Base-by-base conservation (phyloP, 2,888 invertebrate species). In the Rhodophaea formosa region DNA sequence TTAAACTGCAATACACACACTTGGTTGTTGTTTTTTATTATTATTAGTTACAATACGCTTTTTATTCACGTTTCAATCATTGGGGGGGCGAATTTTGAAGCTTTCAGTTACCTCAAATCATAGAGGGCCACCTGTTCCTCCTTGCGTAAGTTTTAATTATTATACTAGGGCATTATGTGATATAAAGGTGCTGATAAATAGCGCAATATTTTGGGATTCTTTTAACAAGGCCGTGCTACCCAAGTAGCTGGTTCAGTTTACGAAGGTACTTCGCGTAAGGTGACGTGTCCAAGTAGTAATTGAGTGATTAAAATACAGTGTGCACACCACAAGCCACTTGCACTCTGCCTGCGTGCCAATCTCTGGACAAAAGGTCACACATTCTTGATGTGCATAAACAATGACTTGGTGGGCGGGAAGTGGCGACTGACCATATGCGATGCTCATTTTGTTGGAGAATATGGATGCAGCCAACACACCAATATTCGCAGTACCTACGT, bases 351-450 rank as follows among this genome's bases (percentile, higher is more conserved):
- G 46, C 46, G 23, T 17, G 35, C 30, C 49, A 32, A 47, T 49
- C 49, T 32, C 32, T 39, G 51, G 35, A 51, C 51, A 42, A 43
- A 53, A 53, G 53, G 53, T 53, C 43, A 51, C 49, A 14, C 53
- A 53, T 53, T 35, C 16, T 16, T 12, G 35, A 35, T 51, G 39
- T 14, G 42, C 23, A 15, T 53, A 29, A 43, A 43, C 53, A 53
- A 53, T 53, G 42, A 32, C 32, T 10, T 39, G 15, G 51, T 51
- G 51, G 51, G 51, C 51, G 51, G 51, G 17, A 51, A 51, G 3
- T 15, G 51, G 35, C 51, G 17, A 51, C 51, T 39, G 51, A 16
- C 51, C 51, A 44, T 52, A 52, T 15, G 6, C 15, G 23, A 1
- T 0, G 7, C 16, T 47, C 29, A 16, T 3, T 39, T 39, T 39